A percentile compares a stretch with the other conserved stretches of the same genome.
These are phyloP conservation scores for Aplodontia rufa DNA, from an alignment of 2,113 vertebrate species.

Conservation along the genomic window DNA sequence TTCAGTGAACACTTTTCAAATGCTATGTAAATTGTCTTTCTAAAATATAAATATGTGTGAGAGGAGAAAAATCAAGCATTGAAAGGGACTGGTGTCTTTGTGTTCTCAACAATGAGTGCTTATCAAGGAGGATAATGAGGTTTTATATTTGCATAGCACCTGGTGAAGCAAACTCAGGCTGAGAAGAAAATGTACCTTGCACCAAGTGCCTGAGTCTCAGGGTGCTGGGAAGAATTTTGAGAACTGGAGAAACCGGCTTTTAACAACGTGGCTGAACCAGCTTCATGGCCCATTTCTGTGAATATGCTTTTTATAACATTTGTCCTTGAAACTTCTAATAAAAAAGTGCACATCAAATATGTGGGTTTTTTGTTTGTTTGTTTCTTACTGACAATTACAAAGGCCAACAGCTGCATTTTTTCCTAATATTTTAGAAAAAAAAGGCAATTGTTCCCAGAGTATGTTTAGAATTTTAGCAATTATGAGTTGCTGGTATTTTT, in stretches of 20 bases:
- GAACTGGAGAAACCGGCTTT: neutral
- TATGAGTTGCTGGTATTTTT: conserved; percentile 7
- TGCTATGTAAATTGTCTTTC: conserved; percentile 55
- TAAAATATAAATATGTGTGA: conserved; percentile 55
- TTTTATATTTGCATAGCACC: conserved; percentile 55
- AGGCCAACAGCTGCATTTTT: neutral
- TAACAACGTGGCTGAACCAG: neutral
- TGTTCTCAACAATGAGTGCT: conserved; percentile 33
- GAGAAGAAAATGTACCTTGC: neutral
- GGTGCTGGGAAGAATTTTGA: neutral
- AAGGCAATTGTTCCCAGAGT: neutral
- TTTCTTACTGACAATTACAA: neutral
- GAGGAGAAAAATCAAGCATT: conserved; percentile 36
- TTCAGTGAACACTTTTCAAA: conserved; percentile 57
- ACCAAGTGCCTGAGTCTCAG: neutral
- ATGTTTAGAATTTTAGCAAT: neutral
- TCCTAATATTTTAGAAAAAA: neutral
- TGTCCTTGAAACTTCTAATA: neutral
- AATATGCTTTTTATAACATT: neutral
- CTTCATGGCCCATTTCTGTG: neutral
- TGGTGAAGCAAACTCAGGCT: conserved; percentile 3
- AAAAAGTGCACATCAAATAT: neutral
- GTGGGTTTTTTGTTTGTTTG: neutral
- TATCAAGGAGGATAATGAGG: conserved; percentile 19
- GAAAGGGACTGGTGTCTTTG: neutral